A percentile compares a stretch with the other conserved stretches of the same genome.
Evolutionary conservation across 2,797 vertebrate genomes (phyloP).

Genomic region (Phrynocephalus vlangalii): DNA sequence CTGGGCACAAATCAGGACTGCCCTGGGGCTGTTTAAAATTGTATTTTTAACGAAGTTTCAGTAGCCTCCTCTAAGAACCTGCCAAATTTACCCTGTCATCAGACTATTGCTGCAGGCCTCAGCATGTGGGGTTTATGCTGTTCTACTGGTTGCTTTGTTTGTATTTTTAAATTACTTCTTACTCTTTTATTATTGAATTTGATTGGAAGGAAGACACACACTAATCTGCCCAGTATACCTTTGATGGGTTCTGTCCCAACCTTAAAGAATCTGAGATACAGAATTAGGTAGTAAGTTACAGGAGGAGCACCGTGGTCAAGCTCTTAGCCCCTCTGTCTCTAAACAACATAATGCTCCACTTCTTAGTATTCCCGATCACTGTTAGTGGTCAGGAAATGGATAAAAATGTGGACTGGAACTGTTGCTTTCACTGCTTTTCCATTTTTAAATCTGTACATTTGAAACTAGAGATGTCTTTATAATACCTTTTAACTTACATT

Average conservation of each 20-base stretch:
- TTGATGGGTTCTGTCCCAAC: neutral
- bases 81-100: too few relatives aligned
- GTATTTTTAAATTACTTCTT: too few relatives aligned
- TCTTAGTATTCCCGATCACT: neutral
- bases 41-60: too few relatives aligned
- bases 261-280: neutral
- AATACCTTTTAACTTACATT: neutral
- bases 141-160: too few relatives aligned
- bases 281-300: neutral
- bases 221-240: too few relatives aligned
- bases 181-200: too few relatives aligned
- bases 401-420: too few relatives aligned
- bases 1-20: too few relatives aligned
- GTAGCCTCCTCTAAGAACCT: too few relatives aligned
- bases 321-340: neutral
- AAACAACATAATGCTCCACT: neutral
- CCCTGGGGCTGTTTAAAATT: too few relatives aligned
- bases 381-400: neutral
- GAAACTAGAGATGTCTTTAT: neutral
- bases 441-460: neutral
- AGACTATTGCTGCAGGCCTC: too few relatives aligned
- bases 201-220: neutral
- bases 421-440: neutral
- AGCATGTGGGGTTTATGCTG: too few relatives aligned
- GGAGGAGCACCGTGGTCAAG: neutral